These are phyloP conservation scores for Sphaeridia pumilis DNA, from an alignment of 2,888 invertebrate species.

Conservation along the genomic window DNA sequence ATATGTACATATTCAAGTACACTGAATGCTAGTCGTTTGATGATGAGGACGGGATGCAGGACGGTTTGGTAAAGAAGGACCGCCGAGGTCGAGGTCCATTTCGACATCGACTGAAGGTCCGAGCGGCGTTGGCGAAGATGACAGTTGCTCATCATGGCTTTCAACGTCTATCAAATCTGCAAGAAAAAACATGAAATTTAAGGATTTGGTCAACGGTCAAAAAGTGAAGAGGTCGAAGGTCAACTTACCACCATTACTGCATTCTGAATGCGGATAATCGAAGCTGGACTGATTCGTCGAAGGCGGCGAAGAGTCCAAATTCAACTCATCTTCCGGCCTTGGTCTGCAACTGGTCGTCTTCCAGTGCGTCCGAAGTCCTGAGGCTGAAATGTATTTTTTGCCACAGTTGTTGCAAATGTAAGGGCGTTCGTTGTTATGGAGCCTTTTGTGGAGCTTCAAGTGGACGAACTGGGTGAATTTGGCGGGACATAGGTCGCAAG, in stretches of 20 bases:
- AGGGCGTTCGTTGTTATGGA: conserved; percentile 44
- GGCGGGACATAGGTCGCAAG: conserved; percentile 91
- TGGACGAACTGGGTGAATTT: conserved; percentile 99
- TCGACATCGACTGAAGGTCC: conserved; percentile 23
- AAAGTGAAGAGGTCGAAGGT: background rate
- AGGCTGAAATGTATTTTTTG: conserved; percentile 96
- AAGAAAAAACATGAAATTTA: background rate
- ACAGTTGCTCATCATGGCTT: conserved; percentile 27
- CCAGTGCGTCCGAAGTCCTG: conserved; percentile 86
- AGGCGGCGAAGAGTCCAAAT: conserved; percentile 47
- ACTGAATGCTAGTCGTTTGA: conserved; percentile 15
- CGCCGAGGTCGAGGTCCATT: conserved; percentile 30
- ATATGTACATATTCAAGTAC: conserved; percentile 1
- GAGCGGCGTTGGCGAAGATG: conserved; percentile 17
- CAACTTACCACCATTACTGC: conserved; percentile 52
- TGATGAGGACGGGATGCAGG: conserved; percentile 14
- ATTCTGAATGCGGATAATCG: conserved; percentile 58
- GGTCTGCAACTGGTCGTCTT: conserved; percentile 89
- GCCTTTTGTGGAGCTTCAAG: conserved; percentile 76
- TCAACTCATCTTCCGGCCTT: conserved; percentile 76
- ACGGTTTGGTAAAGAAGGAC: conserved; percentile 1
- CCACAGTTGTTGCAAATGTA: conserved; percentile 94
- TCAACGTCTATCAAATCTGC: conserved; percentile 35
- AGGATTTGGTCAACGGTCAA: background rate
- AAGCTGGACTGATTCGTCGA: conserved; percentile 42